Percentiles rank a stretch among this genome's conserved stretches.
phyloP scores from a whole-genome alignment of 2,797 vertebrate genomes.

The Rhadinocentrus ornatus region DNA sequence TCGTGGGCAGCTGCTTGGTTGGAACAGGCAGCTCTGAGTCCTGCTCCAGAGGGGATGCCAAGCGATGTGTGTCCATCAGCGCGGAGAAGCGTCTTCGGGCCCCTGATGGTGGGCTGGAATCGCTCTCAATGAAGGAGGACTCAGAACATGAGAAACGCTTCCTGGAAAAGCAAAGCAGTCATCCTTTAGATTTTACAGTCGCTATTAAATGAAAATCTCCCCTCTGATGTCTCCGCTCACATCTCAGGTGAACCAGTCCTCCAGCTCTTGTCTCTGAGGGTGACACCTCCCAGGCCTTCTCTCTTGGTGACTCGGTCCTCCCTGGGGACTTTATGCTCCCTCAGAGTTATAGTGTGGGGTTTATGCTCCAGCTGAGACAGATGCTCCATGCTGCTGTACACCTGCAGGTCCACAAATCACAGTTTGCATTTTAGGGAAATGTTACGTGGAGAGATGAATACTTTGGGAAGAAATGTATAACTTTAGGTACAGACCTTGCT shows the following conservation, averaged over 20 bases:
- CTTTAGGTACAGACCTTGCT: conserved; percentile 86
- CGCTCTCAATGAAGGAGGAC: conserved; percentile 87
- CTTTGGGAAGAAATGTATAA: neutral
- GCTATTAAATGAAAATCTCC: too few relatives aligned
- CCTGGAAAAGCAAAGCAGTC: conserved; percentile 69
- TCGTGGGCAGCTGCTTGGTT: conserved; percentile 74
- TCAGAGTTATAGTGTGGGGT: conserved; percentile 80
- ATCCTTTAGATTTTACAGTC: neutral
- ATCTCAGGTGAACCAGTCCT: conserved; percentile 88
- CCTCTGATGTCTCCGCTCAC: conserved; percentile 71
- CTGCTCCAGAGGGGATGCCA: conserved; percentile 85
- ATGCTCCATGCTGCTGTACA: conserved; percentile 96
- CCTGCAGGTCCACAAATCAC: conserved; percentile 71
- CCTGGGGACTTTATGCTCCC: conserved; percentile 86
- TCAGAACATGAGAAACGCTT: conserved; percentile 91
- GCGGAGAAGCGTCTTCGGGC: conserved; percentile 89
- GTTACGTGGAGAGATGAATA: neutral
- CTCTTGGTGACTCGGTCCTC: conserved; percentile 88
- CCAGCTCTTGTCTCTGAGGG: conserved; percentile 91
- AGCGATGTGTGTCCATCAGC: conserved; percentile 89
- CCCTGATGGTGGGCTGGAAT: conserved; percentile 88
- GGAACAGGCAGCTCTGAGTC: conserved; percentile 77
- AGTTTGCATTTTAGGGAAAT: neutral
- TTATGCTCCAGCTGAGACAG: conserved; percentile 92
- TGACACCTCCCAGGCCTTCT: conserved; percentile 88